Evolutionary conservation across 2,113 vertebrate species (phyloP).

Genomic region (Macheiramphus alcinus): DNA sequence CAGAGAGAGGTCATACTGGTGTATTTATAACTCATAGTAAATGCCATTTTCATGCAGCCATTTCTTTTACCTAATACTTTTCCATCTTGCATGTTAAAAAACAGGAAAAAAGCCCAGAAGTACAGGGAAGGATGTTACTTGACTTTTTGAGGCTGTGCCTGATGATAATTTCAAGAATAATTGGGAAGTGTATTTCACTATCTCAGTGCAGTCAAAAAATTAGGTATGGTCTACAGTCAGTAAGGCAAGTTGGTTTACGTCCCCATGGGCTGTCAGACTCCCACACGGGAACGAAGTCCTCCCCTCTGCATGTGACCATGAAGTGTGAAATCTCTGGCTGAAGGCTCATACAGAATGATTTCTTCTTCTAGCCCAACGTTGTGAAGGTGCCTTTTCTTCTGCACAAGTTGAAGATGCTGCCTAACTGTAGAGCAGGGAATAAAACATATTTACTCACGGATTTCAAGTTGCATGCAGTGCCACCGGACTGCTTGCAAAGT

Average conservation of each 20-base stretch:
- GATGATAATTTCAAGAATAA: not conserved
- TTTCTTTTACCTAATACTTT: conserved; percentile 1
- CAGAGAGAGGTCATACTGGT: conserved; percentile 29
- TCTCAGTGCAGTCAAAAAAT: not conserved
- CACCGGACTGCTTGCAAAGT: not conserved
- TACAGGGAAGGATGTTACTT: not conserved
- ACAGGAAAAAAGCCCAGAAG: not conserved
- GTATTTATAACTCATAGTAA: conserved; percentile 26
- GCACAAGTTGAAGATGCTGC: not conserved
- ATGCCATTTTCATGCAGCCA: not conserved
- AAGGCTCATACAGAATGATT: not conserved
- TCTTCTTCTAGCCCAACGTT: not conserved
- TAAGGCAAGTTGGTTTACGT: not conserved
- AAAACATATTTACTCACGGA: not conserved
- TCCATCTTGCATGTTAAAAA: not conserved
- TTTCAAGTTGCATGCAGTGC: not conserved
- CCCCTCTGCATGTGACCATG: not conserved
- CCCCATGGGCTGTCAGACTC: not conserved
- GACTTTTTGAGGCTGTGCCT: not conserved
- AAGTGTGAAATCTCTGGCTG: not conserved
- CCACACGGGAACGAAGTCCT: accelerated
- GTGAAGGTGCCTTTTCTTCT: not conserved
- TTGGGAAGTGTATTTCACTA: not conserved
- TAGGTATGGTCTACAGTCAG: not conserved
- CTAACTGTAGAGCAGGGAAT: not conserved